Percentiles rank a stretch among this genome's conserved stretches.
phyloP scores from a whole-genome alignment of 2,888 invertebrate species.

The Oscheius myriophilus region DNA sequence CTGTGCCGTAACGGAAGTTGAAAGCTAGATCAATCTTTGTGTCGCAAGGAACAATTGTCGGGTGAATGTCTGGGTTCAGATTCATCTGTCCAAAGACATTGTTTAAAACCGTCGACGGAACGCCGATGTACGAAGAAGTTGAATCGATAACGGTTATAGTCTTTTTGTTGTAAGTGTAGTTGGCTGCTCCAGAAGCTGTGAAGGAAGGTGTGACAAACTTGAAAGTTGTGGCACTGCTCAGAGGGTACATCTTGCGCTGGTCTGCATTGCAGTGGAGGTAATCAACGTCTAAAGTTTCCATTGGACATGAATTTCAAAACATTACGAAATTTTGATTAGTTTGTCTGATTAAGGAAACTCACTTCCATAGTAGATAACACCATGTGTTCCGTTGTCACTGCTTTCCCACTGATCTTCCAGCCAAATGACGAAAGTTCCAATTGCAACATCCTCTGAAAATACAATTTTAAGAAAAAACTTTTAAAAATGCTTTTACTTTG shows the following conservation, averaged over 20 bases:
- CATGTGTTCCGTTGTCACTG: slow-evolving; percentile 26
- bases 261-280: slow-evolving; percentile 16
- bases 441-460: not conserved
- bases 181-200: slow-evolving; percentile 3
- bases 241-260: not conserved
- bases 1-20: slow-evolving; percentile 13
- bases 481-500: too few species aligned
- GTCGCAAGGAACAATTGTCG: slow-evolving; percentile 27
- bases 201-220: slow-evolving; percentile 17
- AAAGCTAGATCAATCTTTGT: slow-evolving; percentile 24
- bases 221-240: slow-evolving; percentile 9
- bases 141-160: slow-evolving; percentile 24
- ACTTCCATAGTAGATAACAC: slow-evolving; percentile 34
- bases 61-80: slow-evolving; percentile 5
- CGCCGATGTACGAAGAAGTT: slow-evolving; percentile 22
- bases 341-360: too few species aligned
- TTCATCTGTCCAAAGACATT: slow-evolving; percentile 6
- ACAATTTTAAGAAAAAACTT: too few species aligned
- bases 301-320: too few species aligned
- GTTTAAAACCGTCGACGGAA: slow-evolving; percentile 10
- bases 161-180: slow-evolving; percentile 11
- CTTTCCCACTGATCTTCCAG: slow-evolving; percentile 27
- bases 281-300: slow-evolving; percentile 25
- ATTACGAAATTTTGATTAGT: too few species aligned
- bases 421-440: slow-evolving; percentile 18